These are phyloP conservation scores for Chrysina gloriosa DNA, from an alignment of 2,888 invertebrate species.

Conservation along the genomic window DNA sequence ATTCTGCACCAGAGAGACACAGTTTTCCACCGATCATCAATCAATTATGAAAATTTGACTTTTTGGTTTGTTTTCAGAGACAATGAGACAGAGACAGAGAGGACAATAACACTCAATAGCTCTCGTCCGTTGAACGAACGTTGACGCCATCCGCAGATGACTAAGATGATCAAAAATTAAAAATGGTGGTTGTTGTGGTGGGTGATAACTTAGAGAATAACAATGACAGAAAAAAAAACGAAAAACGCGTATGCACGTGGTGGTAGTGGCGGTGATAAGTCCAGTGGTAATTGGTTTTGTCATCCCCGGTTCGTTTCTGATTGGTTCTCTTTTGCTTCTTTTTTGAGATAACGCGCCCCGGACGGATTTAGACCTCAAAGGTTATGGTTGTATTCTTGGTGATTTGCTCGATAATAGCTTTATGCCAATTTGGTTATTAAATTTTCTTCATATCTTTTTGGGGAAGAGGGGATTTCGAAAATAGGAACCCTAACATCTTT, in stretches of 20 bases:
- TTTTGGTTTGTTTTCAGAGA: no score
- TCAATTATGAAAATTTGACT: not conserved
- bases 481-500: no score
- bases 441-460: no score
- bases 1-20: slow-evolving; percentile 46
- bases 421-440: not conserved
- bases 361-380: slow-evolving; percentile 15
- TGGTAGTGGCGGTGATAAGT: slow-evolving; percentile 28
- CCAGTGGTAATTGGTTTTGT: no score
- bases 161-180: slow-evolving; percentile 1
- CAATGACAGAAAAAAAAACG: not conserved
- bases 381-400: slow-evolving; percentile 5
- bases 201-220: slow-evolving; percentile 3
- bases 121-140: not conserved
- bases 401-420: not conserved
- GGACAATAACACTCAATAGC: no score
- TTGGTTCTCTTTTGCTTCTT: slow-evolving; percentile 12
- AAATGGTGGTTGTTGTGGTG: no score
- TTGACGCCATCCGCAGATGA: slow-evolving; percentile 10
- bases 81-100: no score
- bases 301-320: no score
- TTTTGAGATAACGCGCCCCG: slow-evolving; percentile 3
- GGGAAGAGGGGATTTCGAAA: no score
- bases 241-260: slow-evolving; percentile 53
- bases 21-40: slow-evolving; percentile 22